phyloP scores from a whole-genome alignment of 2,113 vertebrate genomes.

The Xyrauchen texanus region DNA sequence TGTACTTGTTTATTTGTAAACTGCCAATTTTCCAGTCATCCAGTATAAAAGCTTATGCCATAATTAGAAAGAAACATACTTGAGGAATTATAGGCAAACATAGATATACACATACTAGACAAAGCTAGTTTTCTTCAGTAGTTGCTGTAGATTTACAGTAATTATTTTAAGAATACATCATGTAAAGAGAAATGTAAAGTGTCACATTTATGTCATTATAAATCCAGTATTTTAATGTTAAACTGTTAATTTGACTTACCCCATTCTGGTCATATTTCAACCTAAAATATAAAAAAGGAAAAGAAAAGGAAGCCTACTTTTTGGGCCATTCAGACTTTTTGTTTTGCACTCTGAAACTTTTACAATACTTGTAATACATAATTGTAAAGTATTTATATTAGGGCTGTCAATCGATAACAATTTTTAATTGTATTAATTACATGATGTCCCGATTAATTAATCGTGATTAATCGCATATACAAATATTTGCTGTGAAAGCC shows the following conservation, averaged over 20 bases:
- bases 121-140: neutral
- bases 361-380: neutral
- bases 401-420: too few species aligned
- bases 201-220: neutral
- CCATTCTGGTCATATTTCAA: neutral
- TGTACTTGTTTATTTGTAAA: conserved; percentile 2
- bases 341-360: too few species aligned
- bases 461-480: too few species aligned
- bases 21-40: neutral
- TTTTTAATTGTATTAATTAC: too few species aligned
- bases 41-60: conserved; percentile 49
- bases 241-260: neutral
- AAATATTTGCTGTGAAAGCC: too few species aligned
- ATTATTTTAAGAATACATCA: neutral
- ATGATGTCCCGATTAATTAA: too few species aligned
- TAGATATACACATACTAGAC: conserved; percentile 56
- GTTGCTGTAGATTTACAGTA: neutral
- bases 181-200: neutral
- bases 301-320: too few species aligned
- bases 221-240: neutral
- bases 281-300: neutral
- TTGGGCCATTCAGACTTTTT: too few species aligned
- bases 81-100: conserved; percentile 60
- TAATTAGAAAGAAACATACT: conserved; percentile 25
- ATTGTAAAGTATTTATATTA: too few species aligned